Evolutionary conservation across 2,797 vertebrate genomes (phyloP), one percentile per base, ranked within the genome.

Genomic region (Anolis apletophallus): DNA sequence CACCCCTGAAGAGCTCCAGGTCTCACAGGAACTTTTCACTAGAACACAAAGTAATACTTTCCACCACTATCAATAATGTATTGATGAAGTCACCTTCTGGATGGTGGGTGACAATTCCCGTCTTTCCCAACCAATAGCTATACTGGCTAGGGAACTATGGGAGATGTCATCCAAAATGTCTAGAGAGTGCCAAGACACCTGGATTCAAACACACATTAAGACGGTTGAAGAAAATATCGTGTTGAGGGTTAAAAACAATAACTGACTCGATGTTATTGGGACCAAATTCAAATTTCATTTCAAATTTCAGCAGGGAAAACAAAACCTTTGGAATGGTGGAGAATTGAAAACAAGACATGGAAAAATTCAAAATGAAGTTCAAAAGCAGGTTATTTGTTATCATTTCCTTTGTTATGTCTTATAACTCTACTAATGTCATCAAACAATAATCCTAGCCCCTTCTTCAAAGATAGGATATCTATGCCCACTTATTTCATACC

Each of bases 241-340:
- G 7, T 34, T 72, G 16, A 69, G 1, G 14, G 14, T 36, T 36
- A 36, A 40, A 34, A 72, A 72, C 26, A 54, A 52, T 23, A 14
- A 17, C 69, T 40, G 10, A 5, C 14, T 69, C 74, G 40, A 29
- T 68, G 36, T 34, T 21, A 34, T 46, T 84, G n/a, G 26, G 23
- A 52, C 40, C 64, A 84, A 80, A 36, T 36, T 32, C 1, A 73
- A n/a, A 11, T 5, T 11, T 10, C 32, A 69, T 40, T 69, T 68
- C 46, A 85, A 85, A 78, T 69, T 85, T 78, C 55, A 78, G 32
- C 32, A 78, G 16, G 16, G 50, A 77, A n/a, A 34, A 13, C n/a
- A 67, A 77, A n/a, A 23, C 19, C 61, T 17, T 50, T 46, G 26
- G 59, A 46, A 77, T 3, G 32, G 34, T 6, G 19, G 12, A 32